phyloP scores from a whole-genome alignment of 2,113 vertebrate species.

The Microcebus lehilahytsara region DNA sequence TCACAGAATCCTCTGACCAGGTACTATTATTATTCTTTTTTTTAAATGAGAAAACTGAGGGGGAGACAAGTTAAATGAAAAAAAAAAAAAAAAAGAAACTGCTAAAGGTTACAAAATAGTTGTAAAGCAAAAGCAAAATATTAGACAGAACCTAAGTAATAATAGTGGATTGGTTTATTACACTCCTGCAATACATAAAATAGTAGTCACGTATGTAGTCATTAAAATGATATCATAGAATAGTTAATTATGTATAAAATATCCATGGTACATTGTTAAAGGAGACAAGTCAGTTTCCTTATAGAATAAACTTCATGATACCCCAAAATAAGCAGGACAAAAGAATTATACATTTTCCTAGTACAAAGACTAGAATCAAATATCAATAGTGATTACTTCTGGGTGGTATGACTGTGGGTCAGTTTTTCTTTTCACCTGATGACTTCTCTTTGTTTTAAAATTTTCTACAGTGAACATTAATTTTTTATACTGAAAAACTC shows the following conservation, averaged over 20 bases:
- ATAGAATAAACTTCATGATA: neutral
- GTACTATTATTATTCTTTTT: neutral
- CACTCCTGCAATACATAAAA: neutral
- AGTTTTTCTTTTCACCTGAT: neutral
- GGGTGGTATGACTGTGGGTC: neutral
- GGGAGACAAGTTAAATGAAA: neutral
- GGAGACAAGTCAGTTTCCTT: neutral
- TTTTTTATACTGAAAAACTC: neutral
- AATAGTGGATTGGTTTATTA: neutral
- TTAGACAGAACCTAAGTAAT: neutral
- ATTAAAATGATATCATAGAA: constrained; percentile 1
- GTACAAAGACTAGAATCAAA: neutral
- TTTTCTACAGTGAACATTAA: neutral
- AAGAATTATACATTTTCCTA: neutral
- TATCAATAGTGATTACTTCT: neutral
- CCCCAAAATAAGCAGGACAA: neutral
- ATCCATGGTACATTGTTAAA: neutral
- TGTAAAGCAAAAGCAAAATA: neutral
- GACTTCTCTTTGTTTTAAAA: neutral
- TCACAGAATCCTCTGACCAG: neutral
- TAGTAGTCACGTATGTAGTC: neutral
- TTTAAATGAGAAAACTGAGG: neutral
- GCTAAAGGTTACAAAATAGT: neutral
- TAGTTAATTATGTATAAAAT: constrained; percentile 2
- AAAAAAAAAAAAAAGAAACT: neutral